Conservation (phyloP, 1,140 invertebrate species). For the silkworm (Bombyx mori) region DNA sequence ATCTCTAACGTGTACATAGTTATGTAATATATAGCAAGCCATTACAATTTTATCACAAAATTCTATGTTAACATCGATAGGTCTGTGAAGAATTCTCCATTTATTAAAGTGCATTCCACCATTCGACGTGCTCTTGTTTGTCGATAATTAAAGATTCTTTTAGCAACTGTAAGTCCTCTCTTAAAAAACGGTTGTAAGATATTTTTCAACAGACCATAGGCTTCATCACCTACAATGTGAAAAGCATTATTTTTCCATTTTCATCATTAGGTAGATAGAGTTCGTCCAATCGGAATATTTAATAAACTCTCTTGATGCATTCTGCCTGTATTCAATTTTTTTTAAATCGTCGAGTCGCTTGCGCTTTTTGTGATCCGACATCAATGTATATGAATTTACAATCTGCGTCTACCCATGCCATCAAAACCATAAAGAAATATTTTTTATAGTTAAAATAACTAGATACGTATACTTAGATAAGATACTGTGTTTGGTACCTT, state of each 20-base stretch:
- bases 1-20: conserved; percentile 9
- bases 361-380: conserved; percentile 10
- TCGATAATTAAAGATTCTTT: conserved; percentile 9
- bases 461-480: conserved; percentile 10
- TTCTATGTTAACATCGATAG: conserved; percentile 9
- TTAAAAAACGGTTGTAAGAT: conserved; percentile 10
- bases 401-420: neutral
- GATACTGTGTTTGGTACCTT: conserved; percentile 12
- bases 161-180: conserved; percentile 8
- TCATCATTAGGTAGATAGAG: conserved; percentile 13
- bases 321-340: conserved; percentile 20
- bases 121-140: conserved; percentile 9
- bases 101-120: conserved; percentile 11
- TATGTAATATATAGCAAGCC: conserved; percentile 11
- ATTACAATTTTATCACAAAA: conserved; percentile 11
- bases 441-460: conserved; percentile 5
- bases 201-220: conserved; percentile 8
- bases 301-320: conserved; percentile 7
- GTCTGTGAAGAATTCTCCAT: conserved; percentile 10
- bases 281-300: conserved; percentile 17
- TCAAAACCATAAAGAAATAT: conserved; percentile 3
- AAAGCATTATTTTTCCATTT: conserved; percentile 11
- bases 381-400: neutral
- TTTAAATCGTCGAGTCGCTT: conserved; percentile 5
- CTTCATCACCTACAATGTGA: conserved; percentile 3